Evolutionary conservation across 2,113 vertebrate genomes (phyloP), one percentile per base, ranked within the genome.

Genomic region (Scatophagus argus): DNA sequence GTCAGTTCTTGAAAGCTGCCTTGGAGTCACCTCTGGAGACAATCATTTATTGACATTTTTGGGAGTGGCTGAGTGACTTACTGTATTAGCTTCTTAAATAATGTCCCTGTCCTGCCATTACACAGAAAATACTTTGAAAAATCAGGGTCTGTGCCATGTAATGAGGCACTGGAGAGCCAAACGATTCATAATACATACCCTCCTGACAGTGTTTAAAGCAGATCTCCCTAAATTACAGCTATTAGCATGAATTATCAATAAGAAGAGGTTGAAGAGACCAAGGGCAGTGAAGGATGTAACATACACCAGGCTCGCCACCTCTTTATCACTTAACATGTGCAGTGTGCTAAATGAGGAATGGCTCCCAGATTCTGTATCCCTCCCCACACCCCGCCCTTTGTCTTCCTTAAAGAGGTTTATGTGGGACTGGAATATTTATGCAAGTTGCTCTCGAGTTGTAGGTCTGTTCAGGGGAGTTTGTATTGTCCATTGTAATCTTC

Each of bases 191-290:
- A 83, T 34, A 23, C 60, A 55, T 41, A 41, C 23, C 47, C 44
- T 62, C 44, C 61, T 74, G 67, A 66, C 71, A 46, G 41, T 56
- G 47, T 74, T 82, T 75, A 56, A 74, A 76, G 27, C 54, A 61
- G 32, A 74, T 49, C 16, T 54, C 23, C 47, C 21, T 64, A 69
- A 87, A 79, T 89, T 74, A 79, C 58, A 79, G 74, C 61, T 62
- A 86, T 77, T 72, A 49, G 56, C 47, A 79, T 87, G 66, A 86
- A 86, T 87, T 84, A 82, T 82, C 75, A 69, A 88, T 83, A 77
- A 73, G 62, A 70, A 52, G 71, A 77, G 67, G 82, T 71, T 66
- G 49, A 65, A 46, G 60, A 68, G 51, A 74, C 69, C 74, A 87
- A 82, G 69, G 79, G 70, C 73, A 65, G 29, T 17, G 59, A 79